These are phyloP conservation scores for Potamilus streckersoni DNA, from an alignment of 1,140 invertebrate genomes.

Conservation along the genomic window DNA sequence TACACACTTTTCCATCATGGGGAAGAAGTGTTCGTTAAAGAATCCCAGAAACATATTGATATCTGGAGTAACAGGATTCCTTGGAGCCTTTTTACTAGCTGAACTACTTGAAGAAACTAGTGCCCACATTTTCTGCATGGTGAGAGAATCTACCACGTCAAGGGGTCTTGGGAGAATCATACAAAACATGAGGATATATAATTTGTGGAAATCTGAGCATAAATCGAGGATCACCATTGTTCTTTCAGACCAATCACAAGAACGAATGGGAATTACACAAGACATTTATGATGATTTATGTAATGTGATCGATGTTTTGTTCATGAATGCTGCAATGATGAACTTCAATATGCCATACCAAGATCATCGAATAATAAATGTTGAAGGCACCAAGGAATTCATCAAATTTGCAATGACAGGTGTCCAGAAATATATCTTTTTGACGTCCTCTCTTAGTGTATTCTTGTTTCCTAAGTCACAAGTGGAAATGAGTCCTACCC, in stretches of 20 bases:
- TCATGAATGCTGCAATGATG: slow-evolving; percentile 50
- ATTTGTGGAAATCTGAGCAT: slow-evolving; percentile 44
- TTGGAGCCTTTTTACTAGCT: slow-evolving; percentile 43
- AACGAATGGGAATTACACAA: slow-evolving; percentile 40
- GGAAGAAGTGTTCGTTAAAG: slow-evolving; percentile 12
- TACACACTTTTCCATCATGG: slow-evolving; percentile 15
- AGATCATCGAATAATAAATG: slow-evolving; percentile 46
- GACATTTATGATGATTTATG: slow-evolving; percentile 41
- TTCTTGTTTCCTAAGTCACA: slow-evolving; percentile 41
- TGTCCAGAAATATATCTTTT: slow-evolving; percentile 45
- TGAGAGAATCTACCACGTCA: slow-evolving; percentile 41
- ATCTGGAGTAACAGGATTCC: slow-evolving; percentile 49
- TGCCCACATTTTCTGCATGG: slow-evolving; percentile 46
- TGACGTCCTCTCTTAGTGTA: slow-evolving; percentile 44
- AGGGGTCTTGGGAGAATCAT: slow-evolving; percentile 40
- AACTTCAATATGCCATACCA: slow-evolving; percentile 49
- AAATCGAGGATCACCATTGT: slow-evolving; percentile 38
- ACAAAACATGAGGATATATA: slow-evolving; percentile 43
- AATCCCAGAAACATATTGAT: slow-evolving; percentile 42
- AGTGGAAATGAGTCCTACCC: not conserved
- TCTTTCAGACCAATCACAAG: slow-evolving; percentile 41
- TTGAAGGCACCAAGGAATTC: slow-evolving; percentile 45
- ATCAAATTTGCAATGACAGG: slow-evolving; percentile 43
- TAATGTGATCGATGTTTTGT: slow-evolving; percentile 41
- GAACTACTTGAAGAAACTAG: slow-evolving; percentile 45